Evolutionary conservation across 1,140 invertebrate genomes (phyloP).

Genomic region (Dendroctonus valens): DNA sequence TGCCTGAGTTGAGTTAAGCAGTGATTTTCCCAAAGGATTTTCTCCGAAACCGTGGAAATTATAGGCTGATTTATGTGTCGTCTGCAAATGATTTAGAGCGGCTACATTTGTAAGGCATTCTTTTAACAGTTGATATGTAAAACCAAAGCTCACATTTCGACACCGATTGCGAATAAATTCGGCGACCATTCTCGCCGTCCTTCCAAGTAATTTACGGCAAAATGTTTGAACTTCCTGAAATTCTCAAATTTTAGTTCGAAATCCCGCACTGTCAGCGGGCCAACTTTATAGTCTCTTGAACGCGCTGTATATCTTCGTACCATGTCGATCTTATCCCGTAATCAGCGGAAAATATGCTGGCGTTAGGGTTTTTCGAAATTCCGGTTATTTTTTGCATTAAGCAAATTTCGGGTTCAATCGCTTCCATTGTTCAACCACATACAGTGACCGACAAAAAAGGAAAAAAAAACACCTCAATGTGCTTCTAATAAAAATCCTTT

Average conservation of each 20-base stretch:
- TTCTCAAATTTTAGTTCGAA: constrained; percentile 4
- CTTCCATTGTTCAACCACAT: background rate
- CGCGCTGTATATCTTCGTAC: constrained; percentile 1
- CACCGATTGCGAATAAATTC: too few relatives aligned
- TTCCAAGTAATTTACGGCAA: background rate
- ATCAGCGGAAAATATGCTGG: background rate
- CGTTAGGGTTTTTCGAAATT: background rate
- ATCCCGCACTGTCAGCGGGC: constrained; percentile 1
- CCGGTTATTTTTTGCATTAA: background rate
- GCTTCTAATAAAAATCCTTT: background rate
- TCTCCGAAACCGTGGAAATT: too few relatives aligned
- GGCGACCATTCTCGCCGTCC: too few relatives aligned
- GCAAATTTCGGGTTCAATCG: background rate
- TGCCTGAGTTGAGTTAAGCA: too few relatives aligned
- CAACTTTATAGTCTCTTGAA: background rate
- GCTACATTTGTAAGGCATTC: too few relatives aligned
- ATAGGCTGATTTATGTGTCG: too few relatives aligned
- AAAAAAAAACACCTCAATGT: background rate
- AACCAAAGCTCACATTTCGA: too few relatives aligned
- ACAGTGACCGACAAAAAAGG: background rate
- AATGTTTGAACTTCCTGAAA: constrained; percentile 6
- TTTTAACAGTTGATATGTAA: too few relatives aligned
- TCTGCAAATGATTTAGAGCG: too few relatives aligned
- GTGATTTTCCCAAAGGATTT: too few relatives aligned
- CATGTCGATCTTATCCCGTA: constrained; percentile 2